Conservation (phyloP, 2,888 invertebrate genomes). For the Ischnus inquisitorius region DNA sequence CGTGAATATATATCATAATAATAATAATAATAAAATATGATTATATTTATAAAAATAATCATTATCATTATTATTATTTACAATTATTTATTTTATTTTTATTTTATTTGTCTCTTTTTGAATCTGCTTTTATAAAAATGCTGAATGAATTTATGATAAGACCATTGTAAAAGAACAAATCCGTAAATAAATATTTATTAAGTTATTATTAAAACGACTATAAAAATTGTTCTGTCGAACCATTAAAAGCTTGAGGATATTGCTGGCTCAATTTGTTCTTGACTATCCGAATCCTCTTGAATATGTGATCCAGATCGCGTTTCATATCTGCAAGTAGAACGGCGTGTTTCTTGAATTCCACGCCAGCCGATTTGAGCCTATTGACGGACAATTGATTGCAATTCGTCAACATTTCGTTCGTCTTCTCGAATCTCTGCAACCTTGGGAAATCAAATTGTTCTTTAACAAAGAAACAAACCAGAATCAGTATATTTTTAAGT, state of each 20-base stretch:
- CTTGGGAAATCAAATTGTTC: slow-evolving; percentile 86
- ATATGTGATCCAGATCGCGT: slow-evolving; percentile 97
- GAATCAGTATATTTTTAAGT: not conserved
- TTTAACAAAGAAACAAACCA: slow-evolving; percentile 12
- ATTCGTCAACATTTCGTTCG: slow-evolving; percentile 99
- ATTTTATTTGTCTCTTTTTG: too few species aligned
- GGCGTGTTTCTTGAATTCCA: slow-evolving; percentile 96
- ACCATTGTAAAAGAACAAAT: too few species aligned
- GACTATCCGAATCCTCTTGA: slow-evolving; percentile 94
- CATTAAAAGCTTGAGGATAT: slow-evolving; percentile 84
- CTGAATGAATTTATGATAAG: too few species aligned
- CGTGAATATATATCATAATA: not conserved
- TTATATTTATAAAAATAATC: too few species aligned
- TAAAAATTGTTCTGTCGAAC: slow-evolving; percentile 71
- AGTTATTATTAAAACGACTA: too few species aligned
- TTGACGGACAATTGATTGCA: slow-evolving; percentile 97
- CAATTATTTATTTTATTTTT: too few species aligned
- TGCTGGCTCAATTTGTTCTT: slow-evolving; percentile 91
- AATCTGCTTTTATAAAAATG: too few species aligned
- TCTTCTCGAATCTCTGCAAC: slow-evolving; percentile 98
- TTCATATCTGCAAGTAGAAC: slow-evolving; percentile 95
- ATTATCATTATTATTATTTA: not conserved
- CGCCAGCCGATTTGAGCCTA: slow-evolving; percentile 93
- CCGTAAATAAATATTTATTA: too few species aligned
- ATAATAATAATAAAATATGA: too few species aligned